Base-by-base conservation (phyloP, 2,113 vertebrate genomes). In the Chlamydotis undulata region DNA sequence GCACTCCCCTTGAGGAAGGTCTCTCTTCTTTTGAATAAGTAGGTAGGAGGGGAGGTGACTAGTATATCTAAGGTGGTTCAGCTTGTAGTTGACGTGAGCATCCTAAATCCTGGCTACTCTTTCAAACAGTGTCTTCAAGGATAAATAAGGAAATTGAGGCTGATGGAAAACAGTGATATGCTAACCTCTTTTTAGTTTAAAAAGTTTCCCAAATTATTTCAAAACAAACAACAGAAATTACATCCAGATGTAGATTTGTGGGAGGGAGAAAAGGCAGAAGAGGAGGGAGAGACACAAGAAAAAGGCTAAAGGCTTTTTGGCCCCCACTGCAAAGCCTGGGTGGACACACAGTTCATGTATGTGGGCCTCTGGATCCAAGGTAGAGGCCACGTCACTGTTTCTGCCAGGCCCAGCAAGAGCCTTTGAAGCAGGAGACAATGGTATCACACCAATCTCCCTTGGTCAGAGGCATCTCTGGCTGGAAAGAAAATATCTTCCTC, bases 281-380 rank as follows among this genome's bases (percentile, higher is more conserved):
- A 69, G 29, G 33, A 84, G 25, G 5, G 21, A 80, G 19, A 80
- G 33, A 52, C 4, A 19, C 25, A 28, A 67, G 39, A 37, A 50
- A 41, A 67, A 37, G 50, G 31, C 69, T 55, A 1, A 90, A 74
- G 52, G 28, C 26, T 69, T 86, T 90, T 64, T 37, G 18, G 15
- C 10, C n/a, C n/a, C 18, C 6, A 6, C 4, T 14, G 35, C 3
- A 4, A 61, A 92, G 41, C 28, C 28, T 57, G 50, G 35, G 7
- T 77, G 17, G 45, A 65, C 16, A 41, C 41, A 21, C 24, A 39
- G 23, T 3, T 3, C 0, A 0, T 4, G 7, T 10, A 4, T 0
- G 0, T 14, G 19, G 12, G 12, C 59, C 37, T 18, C 55, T 50
- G 0, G 0, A 23, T 50, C 56, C 18, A 12, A 63, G n/a, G 50